These are phyloP conservation scores for Leptoclinus maculatus DNA, from an alignment of 2,797 vertebrate species.

Conservation along the genomic window DNA sequence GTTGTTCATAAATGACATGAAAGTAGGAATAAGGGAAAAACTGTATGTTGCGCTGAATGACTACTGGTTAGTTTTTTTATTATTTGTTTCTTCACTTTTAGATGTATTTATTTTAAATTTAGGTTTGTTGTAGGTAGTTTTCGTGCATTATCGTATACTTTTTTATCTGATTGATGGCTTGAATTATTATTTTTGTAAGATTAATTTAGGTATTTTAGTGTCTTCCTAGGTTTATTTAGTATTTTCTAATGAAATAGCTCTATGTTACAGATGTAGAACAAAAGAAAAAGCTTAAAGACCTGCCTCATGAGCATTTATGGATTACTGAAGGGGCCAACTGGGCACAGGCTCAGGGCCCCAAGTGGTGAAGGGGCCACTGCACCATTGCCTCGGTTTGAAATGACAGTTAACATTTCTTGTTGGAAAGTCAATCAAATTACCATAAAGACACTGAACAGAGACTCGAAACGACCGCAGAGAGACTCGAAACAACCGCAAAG, in stretches of 20 bases:
- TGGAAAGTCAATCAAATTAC: not conserved
- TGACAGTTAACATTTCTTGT: not conserved
- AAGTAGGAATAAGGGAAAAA: constrained; percentile 14
- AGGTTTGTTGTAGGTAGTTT: constrained; percentile 3
- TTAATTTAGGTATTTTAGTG: not conserved
- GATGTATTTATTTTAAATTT: constrained; percentile 32
- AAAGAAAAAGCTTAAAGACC: not conserved
- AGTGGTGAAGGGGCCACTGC: not conserved
- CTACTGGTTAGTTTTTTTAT: not conserved
- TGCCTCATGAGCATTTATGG: not conserved
- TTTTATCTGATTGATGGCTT: constrained; percentile 15
- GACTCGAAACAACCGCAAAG: no score
- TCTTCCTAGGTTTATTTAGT: not conserved
- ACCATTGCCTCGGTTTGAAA: not conserved
- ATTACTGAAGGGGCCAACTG: not conserved
- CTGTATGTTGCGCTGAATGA: not conserved
- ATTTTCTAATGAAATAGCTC: constrained; percentile 4
- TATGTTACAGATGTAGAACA: constrained; percentile 7
- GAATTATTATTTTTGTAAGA: constrained; percentile 5
- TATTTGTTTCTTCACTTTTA: not conserved
- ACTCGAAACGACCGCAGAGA: not conserved
- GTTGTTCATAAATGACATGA: not conserved
- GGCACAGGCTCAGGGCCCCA: no score
- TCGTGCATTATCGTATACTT: not conserved
- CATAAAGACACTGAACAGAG: not conserved